phyloP scores from a whole-genome alignment of 1,140 invertebrate genomes.

The Andrena cerasifolii region DNA sequence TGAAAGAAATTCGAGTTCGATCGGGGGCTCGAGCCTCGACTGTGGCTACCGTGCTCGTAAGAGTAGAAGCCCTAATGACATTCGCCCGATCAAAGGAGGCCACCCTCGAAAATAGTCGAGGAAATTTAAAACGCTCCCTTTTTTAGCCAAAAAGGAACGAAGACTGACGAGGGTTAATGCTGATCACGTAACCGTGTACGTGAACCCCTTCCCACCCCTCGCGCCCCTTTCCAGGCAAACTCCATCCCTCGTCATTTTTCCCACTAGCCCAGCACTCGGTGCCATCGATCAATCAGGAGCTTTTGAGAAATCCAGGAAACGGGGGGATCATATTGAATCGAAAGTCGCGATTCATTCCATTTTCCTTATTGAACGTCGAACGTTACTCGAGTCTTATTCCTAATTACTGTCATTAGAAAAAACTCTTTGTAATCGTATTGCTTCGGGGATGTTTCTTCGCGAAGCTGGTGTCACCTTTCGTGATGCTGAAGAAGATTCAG shows the following conservation, averaged over 20 bases:
- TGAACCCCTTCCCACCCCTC: conserved; percentile 51
- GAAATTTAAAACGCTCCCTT: conserved; percentile 79
- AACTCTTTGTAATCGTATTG: too few relatives aligned
- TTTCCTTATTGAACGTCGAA: background rate
- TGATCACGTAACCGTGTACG: conserved; percentile 75
- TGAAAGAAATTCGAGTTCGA: conserved; percentile 26
- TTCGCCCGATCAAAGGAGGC: conserved; percentile 74
- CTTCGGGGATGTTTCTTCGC: too few relatives aligned
- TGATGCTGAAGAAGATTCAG: too few relatives aligned
- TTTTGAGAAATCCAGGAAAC: conserved; percentile 46
- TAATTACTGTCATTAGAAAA: too few relatives aligned
- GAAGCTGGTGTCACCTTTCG: too few relatives aligned
- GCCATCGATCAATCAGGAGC: conserved; percentile 62
- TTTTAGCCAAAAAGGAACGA: conserved; percentile 67
- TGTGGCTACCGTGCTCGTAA: conserved; percentile 37
- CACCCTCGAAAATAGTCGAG: conserved; percentile 74
- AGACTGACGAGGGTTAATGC: conserved; percentile 76
- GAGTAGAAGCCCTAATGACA: conserved; percentile 72
- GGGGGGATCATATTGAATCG: conserved; percentile 8
- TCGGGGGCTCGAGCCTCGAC: background rate
- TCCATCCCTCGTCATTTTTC: conserved; percentile 65
- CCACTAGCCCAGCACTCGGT: conserved; percentile 45
- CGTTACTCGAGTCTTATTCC: too few relatives aligned
- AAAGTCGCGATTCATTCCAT: conserved; percentile 19
- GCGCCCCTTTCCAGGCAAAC: conserved; percentile 15